A percentile compares a stretch with the other conserved stretches of the same genome.
These are phyloP conservation scores for Plecotus auritus DNA, from an alignment of 2,113 vertebrate genomes.

Conservation along the genomic window DNA sequence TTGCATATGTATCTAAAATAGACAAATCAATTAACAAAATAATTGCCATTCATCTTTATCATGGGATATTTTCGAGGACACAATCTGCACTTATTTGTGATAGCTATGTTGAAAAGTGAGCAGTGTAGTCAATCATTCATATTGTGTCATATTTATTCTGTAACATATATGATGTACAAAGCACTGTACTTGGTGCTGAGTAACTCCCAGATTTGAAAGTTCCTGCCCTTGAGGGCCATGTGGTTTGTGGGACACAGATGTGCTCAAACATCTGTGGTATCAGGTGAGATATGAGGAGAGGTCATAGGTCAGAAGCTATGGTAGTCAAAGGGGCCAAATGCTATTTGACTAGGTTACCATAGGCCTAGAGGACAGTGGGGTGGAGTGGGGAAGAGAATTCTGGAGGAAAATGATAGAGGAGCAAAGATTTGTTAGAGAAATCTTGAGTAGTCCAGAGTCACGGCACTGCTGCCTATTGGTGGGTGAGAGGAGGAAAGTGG, in stretches of 20 bases:
- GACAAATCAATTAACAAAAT: background rate
- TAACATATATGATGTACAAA: background rate
- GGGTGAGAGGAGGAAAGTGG: background rate
- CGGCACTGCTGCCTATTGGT: background rate
- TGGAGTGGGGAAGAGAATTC: background rate
- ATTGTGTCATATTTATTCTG: background rate
- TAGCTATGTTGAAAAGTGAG: background rate
- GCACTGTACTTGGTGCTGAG: background rate
- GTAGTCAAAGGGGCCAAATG: background rate
- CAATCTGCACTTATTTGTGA: background rate
- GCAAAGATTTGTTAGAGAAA: background rate
- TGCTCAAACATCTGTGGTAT: background rate
- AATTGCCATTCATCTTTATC: background rate
- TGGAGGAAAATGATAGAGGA: background rate
- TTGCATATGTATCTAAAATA: background rate
- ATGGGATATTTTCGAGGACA: background rate
- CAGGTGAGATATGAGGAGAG: background rate
- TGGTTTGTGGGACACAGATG: background rate
- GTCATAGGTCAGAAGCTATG: background rate
- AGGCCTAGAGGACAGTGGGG: background rate
- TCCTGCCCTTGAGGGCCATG: background rate
- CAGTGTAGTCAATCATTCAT: background rate
- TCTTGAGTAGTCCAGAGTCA: background rate
- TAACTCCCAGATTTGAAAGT: background rate
- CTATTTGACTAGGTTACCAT: background rate